Base-by-base conservation (phyloP, 2,113 vertebrate species). In the Macquaria australasica region DNA sequence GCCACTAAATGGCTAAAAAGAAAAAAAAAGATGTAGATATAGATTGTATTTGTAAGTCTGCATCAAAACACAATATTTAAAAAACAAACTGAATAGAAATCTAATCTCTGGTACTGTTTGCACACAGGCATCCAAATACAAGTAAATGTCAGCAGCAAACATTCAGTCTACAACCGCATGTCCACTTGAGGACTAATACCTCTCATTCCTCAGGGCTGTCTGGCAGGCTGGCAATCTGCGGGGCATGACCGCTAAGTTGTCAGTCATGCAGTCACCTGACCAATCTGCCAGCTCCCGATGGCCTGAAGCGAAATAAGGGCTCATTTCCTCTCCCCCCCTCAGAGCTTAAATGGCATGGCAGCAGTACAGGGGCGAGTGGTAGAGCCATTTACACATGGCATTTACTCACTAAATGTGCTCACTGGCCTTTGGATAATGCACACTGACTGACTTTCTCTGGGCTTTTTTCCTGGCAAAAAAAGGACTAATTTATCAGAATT, bases 371-470 rank as follows among this genome's bases (percentile, higher is more conserved):
- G 70, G 28, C 7, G 3, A 41, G 28, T 25, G 78, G 45, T 58
- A 55, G 78, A 83, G 70, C 77, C 87, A 88, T 92, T 93, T 91
- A 88, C 85, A 72, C 72, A 39, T 92, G 92, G 79, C 91, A 93
- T 94, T 95, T 94, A 85, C 85, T 82, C 82, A 8, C 84, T 87
- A 81, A 82, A 89, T 82, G 84, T 82, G 85, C 70, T 83, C 81
- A 74, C 86, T 92, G 90, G 87, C 91, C 91, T 92, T 89, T 91
- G 77, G 83, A 87, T 92, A 86, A 90, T 77, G 60, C 63, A 73
- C 76, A 77, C 50, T 70, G 79, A 11, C 78, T 80, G 53, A 82
- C 80, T 85, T 67, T 83, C 43, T 72, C 28, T 76, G 81, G 77
- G 70, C 28, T 43, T 82, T 81, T 81, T 82, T 70, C 64, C 21